Evolutionary conservation across 1,140 invertebrate genomes (phyloP).

Genomic region (Coptotermes formosanus): DNA sequence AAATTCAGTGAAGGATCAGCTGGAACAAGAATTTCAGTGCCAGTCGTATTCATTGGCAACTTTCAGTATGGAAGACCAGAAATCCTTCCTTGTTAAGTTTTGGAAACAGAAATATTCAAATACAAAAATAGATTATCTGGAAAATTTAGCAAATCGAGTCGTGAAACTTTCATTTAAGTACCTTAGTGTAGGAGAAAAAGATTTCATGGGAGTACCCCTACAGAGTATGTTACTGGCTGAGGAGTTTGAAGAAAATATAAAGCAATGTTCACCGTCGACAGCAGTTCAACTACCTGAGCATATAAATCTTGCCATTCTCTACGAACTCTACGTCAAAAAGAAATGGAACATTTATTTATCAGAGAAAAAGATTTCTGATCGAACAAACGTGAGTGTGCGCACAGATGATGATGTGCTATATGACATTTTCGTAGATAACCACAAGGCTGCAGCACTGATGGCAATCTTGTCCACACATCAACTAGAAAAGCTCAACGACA

Average conservation of each 20-base stretch:
- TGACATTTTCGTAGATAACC: slow-evolving; percentile 18
- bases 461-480: neutral
- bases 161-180: neutral
- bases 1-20: neutral
- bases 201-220: slow-evolving; percentile 30
- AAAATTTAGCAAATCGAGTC: neutral
- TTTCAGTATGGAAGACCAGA: slow-evolving; percentile 29
- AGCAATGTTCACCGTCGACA: neutral
- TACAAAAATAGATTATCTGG: neutral
- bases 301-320: slow-evolving; percentile 11
- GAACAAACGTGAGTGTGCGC: neutral
- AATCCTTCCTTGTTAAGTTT: slow-evolving; percentile 24
- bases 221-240: slow-evolving; percentile 22
- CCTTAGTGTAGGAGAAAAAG: slow-evolving; percentile 24
- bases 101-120: neutral
- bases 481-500: neutral
- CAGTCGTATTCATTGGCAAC: neutral
- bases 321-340: slow-evolving; percentile 25
- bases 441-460: slow-evolving; percentile 26
- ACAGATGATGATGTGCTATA: neutral
- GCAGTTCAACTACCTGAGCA: slow-evolving; percentile 1
- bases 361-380: slow-evolving; percentile 28
- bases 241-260: neutral
- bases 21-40: slow-evolving; percentile 12
- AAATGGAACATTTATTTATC: slow-evolving; percentile 25